Percentiles rank a stretch among this genome's conserved stretches.
These are phyloP conservation scores for Merluccius polli DNA, from an alignment of 2,797 vertebrate genomes.

Conservation along the genomic window DNA sequence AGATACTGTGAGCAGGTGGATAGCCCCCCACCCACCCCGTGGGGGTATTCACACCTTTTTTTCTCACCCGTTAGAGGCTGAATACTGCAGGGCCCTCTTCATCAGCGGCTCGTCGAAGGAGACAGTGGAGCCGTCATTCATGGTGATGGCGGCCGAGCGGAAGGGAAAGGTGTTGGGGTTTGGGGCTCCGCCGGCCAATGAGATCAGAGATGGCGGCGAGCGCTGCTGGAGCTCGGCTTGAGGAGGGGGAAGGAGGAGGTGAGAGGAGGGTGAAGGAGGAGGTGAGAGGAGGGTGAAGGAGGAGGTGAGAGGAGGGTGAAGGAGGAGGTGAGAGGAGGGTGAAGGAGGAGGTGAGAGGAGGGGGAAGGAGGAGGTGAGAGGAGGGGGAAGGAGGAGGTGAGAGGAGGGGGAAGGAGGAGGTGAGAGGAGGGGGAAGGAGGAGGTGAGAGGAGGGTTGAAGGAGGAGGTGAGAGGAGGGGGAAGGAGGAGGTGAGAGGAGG, in stretches of 20 bases:
- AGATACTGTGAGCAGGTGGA: not conserved
- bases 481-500: too few species aligned
- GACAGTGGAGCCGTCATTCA: constrained; percentile 72
- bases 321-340: too few species aligned
- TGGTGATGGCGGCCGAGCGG: constrained; percentile 70
- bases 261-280: not conserved
- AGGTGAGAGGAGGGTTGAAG: too few species aligned
- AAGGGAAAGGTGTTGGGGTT: constrained; percentile 92
- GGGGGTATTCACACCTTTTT: not conserved
- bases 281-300: too few species aligned
- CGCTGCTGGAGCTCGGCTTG: constrained; percentile 81
- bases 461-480: too few species aligned
- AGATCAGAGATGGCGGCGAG: constrained; percentile 83
- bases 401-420: not conserved
- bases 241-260: not conserved
- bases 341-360: too few species aligned
- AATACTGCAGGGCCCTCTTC: constrained; percentile 92
- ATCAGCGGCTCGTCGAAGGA: constrained; percentile 76
- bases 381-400: too few species aligned
- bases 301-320: too few species aligned
- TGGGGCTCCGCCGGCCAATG: constrained; percentile 84
- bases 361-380: not conserved
- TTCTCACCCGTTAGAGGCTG: constrained; percentile 80
- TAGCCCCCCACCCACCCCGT: too few species aligned
- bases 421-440: too few species aligned